These are phyloP conservation scores for Halesus radiatus DNA, from an alignment of 1,140 invertebrate species.

Conservation along the genomic window DNA sequence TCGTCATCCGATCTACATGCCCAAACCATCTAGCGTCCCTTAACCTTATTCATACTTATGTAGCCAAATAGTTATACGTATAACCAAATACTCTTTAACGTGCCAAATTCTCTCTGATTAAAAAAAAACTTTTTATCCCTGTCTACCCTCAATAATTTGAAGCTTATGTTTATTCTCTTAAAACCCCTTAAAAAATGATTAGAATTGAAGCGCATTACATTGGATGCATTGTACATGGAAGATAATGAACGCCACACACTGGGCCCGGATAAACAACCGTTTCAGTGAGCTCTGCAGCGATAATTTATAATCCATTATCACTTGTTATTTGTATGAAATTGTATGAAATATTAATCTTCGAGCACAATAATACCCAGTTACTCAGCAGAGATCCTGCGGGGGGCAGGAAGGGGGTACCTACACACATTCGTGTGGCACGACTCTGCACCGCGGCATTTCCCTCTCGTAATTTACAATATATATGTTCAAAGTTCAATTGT, in stretches of 20 bases:
- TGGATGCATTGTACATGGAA: slow-evolving; percentile 2
- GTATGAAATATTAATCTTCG: slow-evolving; percentile 54
- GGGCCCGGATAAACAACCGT: slow-evolving; percentile 33
- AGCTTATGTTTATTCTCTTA: too few relatives aligned
- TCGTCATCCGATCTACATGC: too few relatives aligned
- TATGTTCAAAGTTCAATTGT: slow-evolving; percentile 38
- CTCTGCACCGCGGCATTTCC: slow-evolving; percentile 29
- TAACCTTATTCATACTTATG: too few relatives aligned
- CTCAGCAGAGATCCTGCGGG: slow-evolving; percentile 33
- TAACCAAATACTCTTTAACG: too few relatives aligned
- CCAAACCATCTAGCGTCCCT: too few relatives aligned
- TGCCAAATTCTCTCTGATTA: too few relatives aligned
- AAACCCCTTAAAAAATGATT: too few relatives aligned
- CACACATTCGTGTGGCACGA: slow-evolving; percentile 44
- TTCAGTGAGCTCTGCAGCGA: too few relatives aligned
- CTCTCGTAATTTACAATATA: slow-evolving; percentile 32
- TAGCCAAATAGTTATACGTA: too few relatives aligned
- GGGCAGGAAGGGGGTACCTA: slow-evolving; percentile 23
- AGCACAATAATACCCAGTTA: slow-evolving; percentile 41
- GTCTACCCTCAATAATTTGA: too few relatives aligned
- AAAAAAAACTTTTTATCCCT: too few relatives aligned
- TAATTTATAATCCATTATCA: slow-evolving; percentile 58
- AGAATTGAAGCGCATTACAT: not conserved
- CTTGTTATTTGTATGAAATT: slow-evolving; percentile 53
- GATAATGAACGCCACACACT: slow-evolving; percentile 7